Conservation (phyloP, 2,113 vertebrate genomes). For the Macquaria ambigua region DNA sequence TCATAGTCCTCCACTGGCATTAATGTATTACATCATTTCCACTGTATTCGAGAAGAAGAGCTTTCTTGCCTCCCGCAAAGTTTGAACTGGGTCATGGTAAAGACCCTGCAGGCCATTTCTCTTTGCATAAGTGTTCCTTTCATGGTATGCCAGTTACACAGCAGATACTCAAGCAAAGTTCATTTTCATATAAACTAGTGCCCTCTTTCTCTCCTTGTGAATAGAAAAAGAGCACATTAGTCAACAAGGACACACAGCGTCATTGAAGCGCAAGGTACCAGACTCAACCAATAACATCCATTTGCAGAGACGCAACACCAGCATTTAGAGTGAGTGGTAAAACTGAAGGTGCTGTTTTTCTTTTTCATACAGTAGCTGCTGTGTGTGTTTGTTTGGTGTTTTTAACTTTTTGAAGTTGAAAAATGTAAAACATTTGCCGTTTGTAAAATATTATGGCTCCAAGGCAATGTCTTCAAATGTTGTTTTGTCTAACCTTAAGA, state of each 20-base stretch:
- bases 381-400: background rate
- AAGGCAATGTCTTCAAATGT: background rate
- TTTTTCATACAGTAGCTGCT: background rate
- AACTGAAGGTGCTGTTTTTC: background rate
- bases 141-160: constrained; percentile 66
- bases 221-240: constrained; percentile 9
- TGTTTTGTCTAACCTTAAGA: background rate
- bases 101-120: constrained; percentile 63
- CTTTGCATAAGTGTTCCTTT: constrained; percentile 70
- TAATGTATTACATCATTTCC: constrained; percentile 79
- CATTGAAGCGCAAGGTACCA: background rate
- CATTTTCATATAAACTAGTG: constrained; percentile 52
- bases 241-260: constrained; percentile 21
- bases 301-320: background rate
- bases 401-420: background rate
- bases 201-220: constrained; percentile 16
- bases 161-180: constrained; percentile 53
- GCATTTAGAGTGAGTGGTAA: background rate
- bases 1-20: constrained; percentile 71
- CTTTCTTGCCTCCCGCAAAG: constrained; percentile 69
- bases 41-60: constrained; percentile 58
- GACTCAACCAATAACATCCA: background rate
- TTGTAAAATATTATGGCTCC: too few species aligned
- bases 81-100: constrained; percentile 74
- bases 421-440: background rate